Evolutionary conservation across 2,797 vertebrate species (phyloP).

Genomic region (Eurystomus glaucurus): DNA sequence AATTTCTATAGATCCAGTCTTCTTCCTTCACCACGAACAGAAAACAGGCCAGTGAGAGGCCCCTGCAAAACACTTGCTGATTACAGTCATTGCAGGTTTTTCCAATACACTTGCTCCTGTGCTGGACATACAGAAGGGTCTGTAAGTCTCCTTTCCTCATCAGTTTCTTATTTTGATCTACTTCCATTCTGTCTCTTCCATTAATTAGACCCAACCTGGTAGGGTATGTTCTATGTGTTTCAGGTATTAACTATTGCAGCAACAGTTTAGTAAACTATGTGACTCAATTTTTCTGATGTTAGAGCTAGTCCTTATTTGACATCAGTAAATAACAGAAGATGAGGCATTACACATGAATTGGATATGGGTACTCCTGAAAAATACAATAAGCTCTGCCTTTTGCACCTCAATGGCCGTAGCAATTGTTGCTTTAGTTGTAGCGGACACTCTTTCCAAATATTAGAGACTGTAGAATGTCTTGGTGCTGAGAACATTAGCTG

Average conservation of each 20-base stretch:
- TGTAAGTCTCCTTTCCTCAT: background rate
- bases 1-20: accelerated
- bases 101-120: background rate
- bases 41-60: background rate
- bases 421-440: background rate
- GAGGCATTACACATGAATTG: background rate
- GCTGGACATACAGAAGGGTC: background rate
- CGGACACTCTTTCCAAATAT: background rate
- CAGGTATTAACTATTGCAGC: background rate
- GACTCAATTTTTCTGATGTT: background rate
- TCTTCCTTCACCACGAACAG: background rate
- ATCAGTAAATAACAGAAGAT: background rate
- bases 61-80: background rate
- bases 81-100: background rate
- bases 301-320: background rate
- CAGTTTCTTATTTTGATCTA: background rate
- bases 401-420: background rate
- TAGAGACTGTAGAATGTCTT: background rate
- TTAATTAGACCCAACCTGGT: background rate
- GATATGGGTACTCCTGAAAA: background rate
- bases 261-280: accelerated
- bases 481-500: background rate
- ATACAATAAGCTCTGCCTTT: background rate
- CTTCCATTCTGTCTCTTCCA: background rate
- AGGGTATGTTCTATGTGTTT: accelerated